Percentiles rank a stretch among this genome's conserved stretches.
Evolutionary conservation across 1,140 invertebrate species (phyloP).

Genomic region (Pentalonia nigronervosa): DNA sequence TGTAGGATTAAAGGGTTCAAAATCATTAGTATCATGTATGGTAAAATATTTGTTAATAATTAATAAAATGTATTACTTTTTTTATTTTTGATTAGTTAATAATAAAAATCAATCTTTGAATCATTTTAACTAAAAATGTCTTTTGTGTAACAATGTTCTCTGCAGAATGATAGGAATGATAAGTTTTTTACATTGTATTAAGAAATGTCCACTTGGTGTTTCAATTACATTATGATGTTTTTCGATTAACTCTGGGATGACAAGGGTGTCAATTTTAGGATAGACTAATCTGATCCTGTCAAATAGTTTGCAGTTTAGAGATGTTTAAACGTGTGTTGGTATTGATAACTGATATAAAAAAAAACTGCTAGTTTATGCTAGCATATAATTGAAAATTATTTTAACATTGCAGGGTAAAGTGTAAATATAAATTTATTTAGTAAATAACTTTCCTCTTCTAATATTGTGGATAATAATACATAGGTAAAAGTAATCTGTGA

Average conservation of each 20-base stretch:
- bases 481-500: background rate
- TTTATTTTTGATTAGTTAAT: background rate
- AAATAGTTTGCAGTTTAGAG: background rate
- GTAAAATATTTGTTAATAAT: background rate
- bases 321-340: background rate
- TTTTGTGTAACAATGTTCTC: background rate
- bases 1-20: background rate
- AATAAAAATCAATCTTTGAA: background rate
- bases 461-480: background rate
- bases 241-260: background rate
- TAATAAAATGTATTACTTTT: background rate
- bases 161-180: background rate
- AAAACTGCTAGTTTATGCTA: background rate
- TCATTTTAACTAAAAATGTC: background rate
- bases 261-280: conserved; percentile 1
- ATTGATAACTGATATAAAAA: background rate
- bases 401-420: background rate
- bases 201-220: background rate
- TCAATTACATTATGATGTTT: background rate
- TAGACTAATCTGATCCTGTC: conserved; percentile 27
- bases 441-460: background rate
- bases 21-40: background rate
- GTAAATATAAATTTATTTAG: background rate
- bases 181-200: background rate
- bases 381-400: background rate